These are phyloP conservation scores for Gnathonemus echidnorhynchus DNA, from an alignment of 2,113 vertebrate genomes.

Conservation along the genomic window DNA sequence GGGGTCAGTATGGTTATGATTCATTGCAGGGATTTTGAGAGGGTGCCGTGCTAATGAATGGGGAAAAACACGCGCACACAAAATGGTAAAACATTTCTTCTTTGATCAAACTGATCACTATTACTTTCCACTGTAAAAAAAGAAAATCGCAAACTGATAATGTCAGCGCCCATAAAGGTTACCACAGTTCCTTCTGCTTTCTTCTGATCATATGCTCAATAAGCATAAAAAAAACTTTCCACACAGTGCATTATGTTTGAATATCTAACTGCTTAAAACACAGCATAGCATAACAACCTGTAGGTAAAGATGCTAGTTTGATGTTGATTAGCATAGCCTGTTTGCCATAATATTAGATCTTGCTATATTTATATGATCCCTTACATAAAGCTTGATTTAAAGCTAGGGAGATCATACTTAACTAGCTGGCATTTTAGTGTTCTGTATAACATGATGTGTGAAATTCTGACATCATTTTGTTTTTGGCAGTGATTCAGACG, in stretches of 20 bases:
- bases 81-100: background rate
- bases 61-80: background rate
- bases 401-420: background rate
- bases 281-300: background rate
- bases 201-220: background rate
- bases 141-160: background rate
- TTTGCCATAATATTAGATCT: background rate
- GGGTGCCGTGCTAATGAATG: background rate
- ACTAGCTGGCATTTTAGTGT: background rate
- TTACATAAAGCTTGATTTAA: background rate
- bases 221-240: background rate
- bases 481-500: background rate
- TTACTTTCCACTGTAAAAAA: background rate
- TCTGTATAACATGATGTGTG: background rate
- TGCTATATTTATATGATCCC: background rate
- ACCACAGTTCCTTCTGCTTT: background rate
- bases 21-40: background rate
- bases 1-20: background rate
- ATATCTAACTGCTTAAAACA: background rate
- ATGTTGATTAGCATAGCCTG: background rate
- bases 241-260: background rate
- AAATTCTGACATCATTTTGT: background rate
- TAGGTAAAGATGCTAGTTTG: background rate
- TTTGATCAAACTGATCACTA: background rate
- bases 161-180: background rate